phyloP scores from a whole-genome alignment of 2,113 vertebrate species.

The Chlorodrepanis virens region DNA sequence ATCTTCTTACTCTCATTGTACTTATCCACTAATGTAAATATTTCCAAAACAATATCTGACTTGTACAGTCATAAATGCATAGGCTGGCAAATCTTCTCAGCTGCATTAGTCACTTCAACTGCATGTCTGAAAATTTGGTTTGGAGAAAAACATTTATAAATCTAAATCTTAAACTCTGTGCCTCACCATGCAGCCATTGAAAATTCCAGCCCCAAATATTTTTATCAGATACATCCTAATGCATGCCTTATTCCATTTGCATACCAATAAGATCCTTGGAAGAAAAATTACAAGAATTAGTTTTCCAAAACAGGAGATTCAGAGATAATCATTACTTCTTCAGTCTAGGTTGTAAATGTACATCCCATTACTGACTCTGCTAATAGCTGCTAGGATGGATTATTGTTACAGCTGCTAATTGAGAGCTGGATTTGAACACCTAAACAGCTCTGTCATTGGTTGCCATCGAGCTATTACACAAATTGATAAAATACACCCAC shows the following conservation, averaged over 20 bases:
- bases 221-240: background rate
- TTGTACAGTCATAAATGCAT: background rate
- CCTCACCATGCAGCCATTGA: background rate
- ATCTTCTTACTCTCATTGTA: background rate
- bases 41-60: constrained; percentile 15
- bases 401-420: background rate
- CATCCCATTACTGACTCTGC: background rate
- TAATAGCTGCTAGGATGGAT: background rate
- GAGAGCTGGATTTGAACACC: background rate
- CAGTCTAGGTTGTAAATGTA: background rate
- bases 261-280: background rate
- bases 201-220: background rate
- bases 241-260: background rate
- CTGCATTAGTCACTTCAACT: background rate
- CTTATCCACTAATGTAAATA: background rate
- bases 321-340: background rate
- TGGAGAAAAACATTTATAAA: background rate
- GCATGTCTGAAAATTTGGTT: background rate
- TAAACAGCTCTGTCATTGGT: background rate
- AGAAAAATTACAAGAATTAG: background rate
- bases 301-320: background rate
- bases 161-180: background rate
- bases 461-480: background rate
- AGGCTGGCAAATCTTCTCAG: constrained; percentile 3
- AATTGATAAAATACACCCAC: background rate